Evolutionary conservation across 1,140 invertebrate genomes (phyloP).

Genomic region (Paraescarpia echinospica): DNA sequence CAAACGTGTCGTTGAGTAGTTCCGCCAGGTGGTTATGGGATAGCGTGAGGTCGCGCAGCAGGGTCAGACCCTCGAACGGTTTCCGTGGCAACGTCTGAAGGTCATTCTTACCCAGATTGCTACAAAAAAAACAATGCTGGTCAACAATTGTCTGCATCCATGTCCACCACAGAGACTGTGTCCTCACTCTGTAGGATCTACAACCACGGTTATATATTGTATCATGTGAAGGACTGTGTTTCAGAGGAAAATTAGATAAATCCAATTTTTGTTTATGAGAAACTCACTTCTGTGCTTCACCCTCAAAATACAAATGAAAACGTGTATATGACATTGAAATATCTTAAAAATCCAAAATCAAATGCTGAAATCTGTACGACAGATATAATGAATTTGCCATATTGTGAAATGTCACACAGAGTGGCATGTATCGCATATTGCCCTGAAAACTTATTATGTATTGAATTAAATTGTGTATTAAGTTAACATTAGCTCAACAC

Average conservation of each 20-base stretch:
- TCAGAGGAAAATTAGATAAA: neutral
- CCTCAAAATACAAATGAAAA: too few relatives aligned
- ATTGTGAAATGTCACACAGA: too few relatives aligned
- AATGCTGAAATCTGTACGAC: too few relatives aligned
- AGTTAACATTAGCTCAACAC: too few relatives aligned
- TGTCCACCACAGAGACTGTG: neutral
- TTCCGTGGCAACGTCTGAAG: constrained; percentile 72
- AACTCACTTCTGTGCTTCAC: neutral
- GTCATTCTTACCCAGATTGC: constrained; percentile 84
- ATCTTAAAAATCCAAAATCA: too few relatives aligned
- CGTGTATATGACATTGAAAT: too few relatives aligned
- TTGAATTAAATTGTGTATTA: too few relatives aligned
- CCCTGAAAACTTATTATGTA: too few relatives aligned
- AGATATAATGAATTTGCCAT: too few relatives aligned
- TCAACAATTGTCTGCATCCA: neutral
- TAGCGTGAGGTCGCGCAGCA: constrained; percentile 82
- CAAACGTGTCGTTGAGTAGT: constrained; percentile 78
- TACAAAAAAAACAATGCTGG: constrained; percentile 53
- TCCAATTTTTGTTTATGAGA: neutral
- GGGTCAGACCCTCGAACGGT: constrained; percentile 70
- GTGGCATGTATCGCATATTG: too few relatives aligned
- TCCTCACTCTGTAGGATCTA: neutral
- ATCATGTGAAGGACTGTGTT: neutral
- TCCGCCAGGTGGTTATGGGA: constrained; percentile 77
- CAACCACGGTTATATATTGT: neutral